Conservation (phyloP, 2,888 invertebrate species). For the Cistogaster globosa region DNA sequence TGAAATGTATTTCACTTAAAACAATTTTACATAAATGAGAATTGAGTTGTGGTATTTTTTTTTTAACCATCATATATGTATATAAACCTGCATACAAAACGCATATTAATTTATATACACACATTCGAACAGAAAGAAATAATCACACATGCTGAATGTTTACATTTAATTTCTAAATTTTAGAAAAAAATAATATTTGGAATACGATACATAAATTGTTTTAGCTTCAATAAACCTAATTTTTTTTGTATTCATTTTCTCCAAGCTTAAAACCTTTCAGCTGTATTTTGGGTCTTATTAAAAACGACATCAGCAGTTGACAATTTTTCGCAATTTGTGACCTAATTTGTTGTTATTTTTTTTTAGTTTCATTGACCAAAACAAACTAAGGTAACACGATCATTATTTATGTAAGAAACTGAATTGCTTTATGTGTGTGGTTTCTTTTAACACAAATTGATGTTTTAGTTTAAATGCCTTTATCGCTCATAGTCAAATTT, state of each 20-base stretch:
- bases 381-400: too few relatives aligned
- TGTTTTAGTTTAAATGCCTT: too few relatives aligned
- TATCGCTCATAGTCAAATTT: too few relatives aligned
- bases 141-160: slow-evolving; percentile 1
- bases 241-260: not conserved
- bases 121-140: not conserved
- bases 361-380: too few relatives aligned
- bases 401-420: too few relatives aligned
- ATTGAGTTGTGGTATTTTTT: slow-evolving; percentile 5
- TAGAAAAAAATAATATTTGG: slow-evolving; percentile 27
- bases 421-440: too few relatives aligned
- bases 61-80: not conserved
- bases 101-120: not conserved
- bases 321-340: too few relatives aligned
- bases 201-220: slow-evolving; percentile 18
- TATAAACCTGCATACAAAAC: not conserved
- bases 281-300: too few relatives aligned
- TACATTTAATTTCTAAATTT: slow-evolving; percentile 50
- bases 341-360: too few relatives aligned
- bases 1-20: not conserved
- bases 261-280: too few relatives aligned
- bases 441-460: too few relatives aligned
- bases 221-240: slow-evolving; percentile 51
- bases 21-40: slow-evolving; percentile 36
- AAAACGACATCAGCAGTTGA: too few relatives aligned